These are phyloP conservation scores for Mus minutoides DNA, from an alignment of 2,797 vertebrate species.

Conservation along the genomic window DNA sequence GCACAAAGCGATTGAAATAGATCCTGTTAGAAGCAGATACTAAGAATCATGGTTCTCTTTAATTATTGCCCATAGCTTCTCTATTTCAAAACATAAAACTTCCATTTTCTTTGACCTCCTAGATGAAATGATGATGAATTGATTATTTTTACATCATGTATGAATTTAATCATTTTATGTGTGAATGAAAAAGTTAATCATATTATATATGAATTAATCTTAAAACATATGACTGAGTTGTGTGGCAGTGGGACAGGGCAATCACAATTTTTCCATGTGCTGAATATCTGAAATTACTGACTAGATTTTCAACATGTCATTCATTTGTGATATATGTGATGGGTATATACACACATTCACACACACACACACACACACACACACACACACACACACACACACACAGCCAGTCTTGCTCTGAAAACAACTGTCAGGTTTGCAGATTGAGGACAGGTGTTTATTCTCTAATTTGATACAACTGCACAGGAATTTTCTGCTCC, in stretches of 20 bases:
- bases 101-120: background rate
- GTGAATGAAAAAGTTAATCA: background rate
- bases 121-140: background rate
- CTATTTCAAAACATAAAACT: background rate
- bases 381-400: too few relatives aligned
- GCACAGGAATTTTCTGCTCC: background rate
- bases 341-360: too few relatives aligned
- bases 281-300: background rate
- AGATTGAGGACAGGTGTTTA: background rate
- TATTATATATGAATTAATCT: background rate
- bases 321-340: background rate
- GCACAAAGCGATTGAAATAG: background rate
- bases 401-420: too few relatives aligned
- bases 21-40: background rate
- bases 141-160: background rate
- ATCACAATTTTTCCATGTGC: background rate
- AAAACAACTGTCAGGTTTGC: background rate
- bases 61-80: background rate
- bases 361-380: too few relatives aligned
- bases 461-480: background rate
- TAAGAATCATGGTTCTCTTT: background rate
- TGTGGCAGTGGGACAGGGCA: background rate
- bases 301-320: background rate
- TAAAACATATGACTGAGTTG: background rate
- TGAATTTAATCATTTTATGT: background rate